A percentile compares a stretch with the other conserved stretches of the same genome.
Evolutionary conservation across 2,888 invertebrate genomes (phyloP).

Genomic region (Drepana falcataria): DNA sequence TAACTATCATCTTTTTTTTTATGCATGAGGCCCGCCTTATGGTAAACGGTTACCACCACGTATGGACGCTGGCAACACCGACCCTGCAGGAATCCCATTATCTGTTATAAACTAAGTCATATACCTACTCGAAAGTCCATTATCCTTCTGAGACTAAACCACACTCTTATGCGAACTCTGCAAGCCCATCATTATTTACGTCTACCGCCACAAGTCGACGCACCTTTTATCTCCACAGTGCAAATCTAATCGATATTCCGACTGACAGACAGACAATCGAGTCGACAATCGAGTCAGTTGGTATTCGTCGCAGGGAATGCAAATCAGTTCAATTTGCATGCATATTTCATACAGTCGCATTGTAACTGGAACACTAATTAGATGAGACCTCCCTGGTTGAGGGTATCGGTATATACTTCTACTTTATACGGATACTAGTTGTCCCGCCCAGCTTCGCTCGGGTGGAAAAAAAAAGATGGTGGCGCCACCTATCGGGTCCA

Average conservation of each 20-base stretch:
- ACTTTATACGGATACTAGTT: too few relatives aligned
- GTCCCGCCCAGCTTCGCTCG: too few relatives aligned
- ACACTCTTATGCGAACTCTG: neutral
- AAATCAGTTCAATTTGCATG: slow-evolving; percentile 35
- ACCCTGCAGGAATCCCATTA: too few relatives aligned
- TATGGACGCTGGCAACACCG: too few relatives aligned
- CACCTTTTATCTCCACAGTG: neutral
- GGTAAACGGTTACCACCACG: too few relatives aligned
- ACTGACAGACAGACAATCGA: slow-evolving; percentile 23
- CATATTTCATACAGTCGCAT: slow-evolving; percentile 34
- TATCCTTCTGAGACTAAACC: neutral
- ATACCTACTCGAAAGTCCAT: neutral
- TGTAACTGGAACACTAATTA: slow-evolving; percentile 40
- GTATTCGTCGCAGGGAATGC: slow-evolving; percentile 26
- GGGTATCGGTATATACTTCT: neutral
- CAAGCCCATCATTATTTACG: neutral
- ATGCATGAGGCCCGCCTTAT: too few relatives aligned
- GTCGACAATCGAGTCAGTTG: slow-evolving; percentile 12
- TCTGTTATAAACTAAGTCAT: too few relatives aligned
- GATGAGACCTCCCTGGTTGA: slow-evolving; percentile 38
- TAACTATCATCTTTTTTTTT: too few relatives aligned
- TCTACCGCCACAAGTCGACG: neutral
- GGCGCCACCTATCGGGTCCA: too few relatives aligned
- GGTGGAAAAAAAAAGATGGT: too few relatives aligned
- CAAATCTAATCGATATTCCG: slow-evolving; percentile 8